Base-by-base conservation (phyloP, 2,797 vertebrate genomes). In the Kryptolebias ocellatus region DNA sequence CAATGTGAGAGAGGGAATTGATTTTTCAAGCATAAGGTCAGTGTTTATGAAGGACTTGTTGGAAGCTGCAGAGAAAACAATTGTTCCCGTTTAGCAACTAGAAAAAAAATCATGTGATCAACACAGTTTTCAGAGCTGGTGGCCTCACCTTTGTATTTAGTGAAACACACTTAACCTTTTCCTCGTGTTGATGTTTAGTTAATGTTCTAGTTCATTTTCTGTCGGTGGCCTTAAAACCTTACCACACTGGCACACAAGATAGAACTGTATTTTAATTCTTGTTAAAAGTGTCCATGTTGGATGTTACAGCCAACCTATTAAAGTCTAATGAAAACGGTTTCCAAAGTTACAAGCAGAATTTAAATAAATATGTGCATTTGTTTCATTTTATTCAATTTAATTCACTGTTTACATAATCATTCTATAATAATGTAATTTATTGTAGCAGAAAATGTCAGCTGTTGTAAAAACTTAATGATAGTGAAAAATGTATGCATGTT, bases 1-100 rank as follows among this genome's bases (percentile, higher is more conserved):
- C 34, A 63, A 70, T 77, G 79, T 82, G 63, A 79, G 72, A 74
- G 60, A 63, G 39, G 24, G 63, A 60, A 88, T 83, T 88, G 88
- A 87, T 88, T 91, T 90, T 90, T 79, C 73, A 78, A 69, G 63
- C 73, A 82, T 86, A 90, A 87, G 89, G 86, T 91, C 89, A 83
- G 74, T 89, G 78, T 90, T 85, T 87, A 87, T 86, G 80, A 84
- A 87, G 75, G 82, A 79, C 27, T 87, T 81, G 74, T 79, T 84
- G 71, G 74, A 83, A 74, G 70, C 74, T 80, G 59, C 60, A 72
- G 57, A 69, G 76, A 82, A 81, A 89, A 86, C 81, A 72, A 65
- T 80, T 85, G 87, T 86, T 90, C 65, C 78, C 78, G 80, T 86
- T 83, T 81, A 72, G 70, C 67, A 77, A 78, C 64, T 70, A 78